Percentiles rank a stretch among this genome's conserved stretches.
phyloP scores from a whole-genome alignment of 2,797 vertebrate genomes.

The Ctenosaura bakeri region DNA sequence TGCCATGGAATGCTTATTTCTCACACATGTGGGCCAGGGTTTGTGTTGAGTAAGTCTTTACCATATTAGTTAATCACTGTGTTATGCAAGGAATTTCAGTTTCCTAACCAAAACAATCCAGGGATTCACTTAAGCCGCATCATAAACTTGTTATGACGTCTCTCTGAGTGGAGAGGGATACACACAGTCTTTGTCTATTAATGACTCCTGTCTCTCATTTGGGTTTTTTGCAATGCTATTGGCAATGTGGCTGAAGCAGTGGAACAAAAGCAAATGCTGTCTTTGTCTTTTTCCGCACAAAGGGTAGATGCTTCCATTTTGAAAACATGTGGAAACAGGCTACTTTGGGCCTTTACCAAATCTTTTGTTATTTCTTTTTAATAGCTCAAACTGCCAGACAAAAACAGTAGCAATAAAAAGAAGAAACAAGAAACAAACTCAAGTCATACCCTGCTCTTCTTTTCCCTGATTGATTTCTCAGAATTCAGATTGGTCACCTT shows the following conservation, averaged over 20 bases:
- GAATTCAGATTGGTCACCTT: slow-evolving; percentile 54
- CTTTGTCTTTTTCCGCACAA: background rate
- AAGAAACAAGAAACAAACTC: background rate
- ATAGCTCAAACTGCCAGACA: background rate
- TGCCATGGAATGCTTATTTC: slow-evolving; percentile 54
- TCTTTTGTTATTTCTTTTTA: slow-evolving; percentile 15
- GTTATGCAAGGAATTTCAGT: slow-evolving; percentile 70
- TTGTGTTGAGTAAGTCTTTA: slow-evolving; percentile 62
- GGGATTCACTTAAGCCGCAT: slow-evolving; percentile 60
- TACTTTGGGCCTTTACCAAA: slow-evolving; percentile 13
- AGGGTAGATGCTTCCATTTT: background rate
- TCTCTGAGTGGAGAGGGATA: slow-evolving; percentile 45
- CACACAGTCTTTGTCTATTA: background rate
- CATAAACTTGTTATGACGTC: slow-evolving; percentile 61
- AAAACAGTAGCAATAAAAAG: background rate
- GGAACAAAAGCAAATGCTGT: slow-evolving; percentile 20
- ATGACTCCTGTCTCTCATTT: slow-evolving; percentile 40
- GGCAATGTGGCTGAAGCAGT: background rate
- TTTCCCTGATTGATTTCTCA: slow-evolving; percentile 33
- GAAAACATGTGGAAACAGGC: slow-evolving; percentile 1
- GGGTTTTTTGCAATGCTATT: background rate
- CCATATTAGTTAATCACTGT: slow-evolving; percentile 60
- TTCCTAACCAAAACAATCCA: slow-evolving; percentile 64
- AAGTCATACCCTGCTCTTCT: background rate
- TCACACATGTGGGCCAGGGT: slow-evolving; percentile 49